phyloP scores from a whole-genome alignment of 2,888 invertebrate species.

The Catotricha subobsoleta region DNA sequence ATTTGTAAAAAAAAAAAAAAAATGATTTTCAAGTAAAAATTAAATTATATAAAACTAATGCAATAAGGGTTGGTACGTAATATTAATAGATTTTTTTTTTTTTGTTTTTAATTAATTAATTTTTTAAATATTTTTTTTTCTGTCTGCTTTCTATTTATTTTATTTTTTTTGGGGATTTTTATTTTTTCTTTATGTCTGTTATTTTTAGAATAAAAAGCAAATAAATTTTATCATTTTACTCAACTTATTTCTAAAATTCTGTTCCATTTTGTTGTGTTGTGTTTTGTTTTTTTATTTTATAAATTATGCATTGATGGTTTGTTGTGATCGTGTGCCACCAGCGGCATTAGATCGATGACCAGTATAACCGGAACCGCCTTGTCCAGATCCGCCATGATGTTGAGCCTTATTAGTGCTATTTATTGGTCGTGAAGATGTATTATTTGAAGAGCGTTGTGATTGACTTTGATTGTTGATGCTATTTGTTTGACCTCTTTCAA shows the following conservation, averaged over 20 bases:
- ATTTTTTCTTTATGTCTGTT: neutral
- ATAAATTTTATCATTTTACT: neutral
- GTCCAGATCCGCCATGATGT: too few species aligned
- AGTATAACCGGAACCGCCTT: too few species aligned
- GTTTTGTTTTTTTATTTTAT: neutral
- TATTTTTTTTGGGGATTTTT: neutral
- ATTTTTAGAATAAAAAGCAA: neutral
- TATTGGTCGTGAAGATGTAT: neutral
- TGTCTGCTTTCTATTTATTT: neutral
- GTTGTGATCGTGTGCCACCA: too few species aligned
- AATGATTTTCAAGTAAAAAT: too few species aligned
- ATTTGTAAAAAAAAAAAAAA: too few species aligned
- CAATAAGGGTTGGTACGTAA: neutral
- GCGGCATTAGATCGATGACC: too few species aligned
- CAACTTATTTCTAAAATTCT: neutral
- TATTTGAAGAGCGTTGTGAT: neutral
- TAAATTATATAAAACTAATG: too few species aligned
- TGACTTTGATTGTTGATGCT: neutral
- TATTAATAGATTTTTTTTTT: neutral
- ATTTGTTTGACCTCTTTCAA: slow-evolving; percentile 10
- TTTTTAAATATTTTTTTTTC: neutral
- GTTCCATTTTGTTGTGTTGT: neutral
- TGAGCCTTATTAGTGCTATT: neutral
- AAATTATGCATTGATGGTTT: neutral
- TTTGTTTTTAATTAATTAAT: neutral